Evolutionary conservation across 2,113 vertebrate species (phyloP), one percentile per base, ranked within the genome.

Genomic region (Lontra canadensis): DNA sequence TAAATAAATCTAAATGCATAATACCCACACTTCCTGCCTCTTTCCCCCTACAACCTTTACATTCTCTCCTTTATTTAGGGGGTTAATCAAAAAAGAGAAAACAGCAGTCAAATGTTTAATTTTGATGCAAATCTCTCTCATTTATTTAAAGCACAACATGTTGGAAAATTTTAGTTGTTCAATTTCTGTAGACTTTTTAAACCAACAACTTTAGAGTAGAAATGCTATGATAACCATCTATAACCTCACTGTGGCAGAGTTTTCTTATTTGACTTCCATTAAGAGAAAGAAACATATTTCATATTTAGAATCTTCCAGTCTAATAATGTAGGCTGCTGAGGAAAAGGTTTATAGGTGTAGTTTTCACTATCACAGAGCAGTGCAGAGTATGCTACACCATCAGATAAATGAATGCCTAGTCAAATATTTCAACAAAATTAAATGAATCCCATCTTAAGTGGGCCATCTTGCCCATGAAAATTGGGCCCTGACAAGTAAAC

Each of bases 341-440:
- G 95, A 91, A 80, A 52, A 84, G 42, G 57, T 94, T 92, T 82
- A 96, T 81, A 85, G 42, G 25, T 44, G 55, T 26, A 89, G 65
- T 96, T 94, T 89, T 96, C 71, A 89, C n/a, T 63, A 92, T 71
- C 63, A 80, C 63, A 89, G 78, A 81, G 47, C 88, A 95, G 55
- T 49, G 20, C 36, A 42, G 21, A 49, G 47, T 96, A 82, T 74
- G 83, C 2, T 31, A 84, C 11, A 59, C 59, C 34, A 94, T 92
- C 34, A 95, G 79, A 86, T 92, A 95, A 95, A 95, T 95, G 29
- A 91, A 80, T n/a, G 15, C 39, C n/a, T 79, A 44, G 3, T 69
- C 29, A 95, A 94, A 92, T 76, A 96, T 95, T 86, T 96, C 83
- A 94, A 71, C 65, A 92, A 92, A 95, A 92, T 86, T 88, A 92